These are phyloP conservation scores for Allobates femoralis DNA, from an alignment of 2,797 vertebrate species.

Conservation along the genomic window DNA sequence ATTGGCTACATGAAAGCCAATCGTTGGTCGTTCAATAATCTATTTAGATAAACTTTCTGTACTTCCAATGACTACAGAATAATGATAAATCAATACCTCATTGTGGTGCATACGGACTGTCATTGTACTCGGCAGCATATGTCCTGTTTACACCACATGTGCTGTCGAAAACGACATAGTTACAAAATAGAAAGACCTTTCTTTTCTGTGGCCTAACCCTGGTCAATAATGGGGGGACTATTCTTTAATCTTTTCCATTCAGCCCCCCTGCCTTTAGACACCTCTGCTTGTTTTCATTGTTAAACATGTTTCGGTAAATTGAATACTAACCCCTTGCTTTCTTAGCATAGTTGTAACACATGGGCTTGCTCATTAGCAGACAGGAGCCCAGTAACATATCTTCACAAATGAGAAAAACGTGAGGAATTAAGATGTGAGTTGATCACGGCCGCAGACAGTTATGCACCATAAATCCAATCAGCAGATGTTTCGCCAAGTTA, in stretches of 20 bases:
- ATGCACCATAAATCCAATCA: slow-evolving; percentile 18
- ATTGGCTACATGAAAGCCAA: no score
- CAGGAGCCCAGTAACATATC: slow-evolving; percentile 6
- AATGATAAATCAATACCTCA: no score
- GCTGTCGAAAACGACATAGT: not conserved
- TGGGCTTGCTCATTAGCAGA: slow-evolving; percentile 12
- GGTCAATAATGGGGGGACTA: not conserved
- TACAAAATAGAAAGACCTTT: not conserved
- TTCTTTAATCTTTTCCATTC: not conserved
- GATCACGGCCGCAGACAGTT: slow-evolving; percentile 3
- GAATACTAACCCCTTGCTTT: not conserved
- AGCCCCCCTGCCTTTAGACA: no score
- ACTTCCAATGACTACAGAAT: no score
- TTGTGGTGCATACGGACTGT: no score
- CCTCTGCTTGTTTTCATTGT: not conserved
- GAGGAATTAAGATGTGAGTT: slow-evolving; percentile 16
- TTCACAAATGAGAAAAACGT: slow-evolving; percentile 20
- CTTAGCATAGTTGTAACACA: not conserved
- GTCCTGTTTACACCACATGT: no score
- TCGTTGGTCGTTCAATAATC: no score
- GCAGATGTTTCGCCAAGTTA: slow-evolving; percentile 9
- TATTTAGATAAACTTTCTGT: no score
- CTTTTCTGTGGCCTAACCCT: not conserved
- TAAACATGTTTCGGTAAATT: not conserved
- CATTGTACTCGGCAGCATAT: no score